Conservation (phyloP, 1,140 invertebrate species). For the Orussus abietinus region DNA sequence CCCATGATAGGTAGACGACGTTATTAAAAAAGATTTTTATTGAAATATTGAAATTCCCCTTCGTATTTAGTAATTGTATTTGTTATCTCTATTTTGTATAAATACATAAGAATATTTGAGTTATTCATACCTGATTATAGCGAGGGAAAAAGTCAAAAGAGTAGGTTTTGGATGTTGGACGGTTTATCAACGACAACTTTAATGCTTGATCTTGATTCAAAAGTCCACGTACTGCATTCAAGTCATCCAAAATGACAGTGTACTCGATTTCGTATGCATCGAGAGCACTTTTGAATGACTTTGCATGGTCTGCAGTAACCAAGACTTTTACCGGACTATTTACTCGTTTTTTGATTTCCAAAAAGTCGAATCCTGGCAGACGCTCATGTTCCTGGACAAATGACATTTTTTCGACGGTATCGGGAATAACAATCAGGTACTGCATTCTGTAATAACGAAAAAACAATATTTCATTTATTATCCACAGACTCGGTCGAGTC, state of each 20-base stretch:
- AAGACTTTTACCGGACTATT: slow-evolving; percentile 26
- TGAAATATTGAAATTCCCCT: not conserved
- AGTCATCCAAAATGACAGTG: slow-evolving; percentile 25
- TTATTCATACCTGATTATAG: slow-evolving; percentile 30
- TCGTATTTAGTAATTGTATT: not conserved
- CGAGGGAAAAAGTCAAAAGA: slow-evolving; percentile 31
- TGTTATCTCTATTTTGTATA: slow-evolving; percentile 5
- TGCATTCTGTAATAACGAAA: slow-evolving; percentile 25
- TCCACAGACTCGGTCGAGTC: too few relatives aligned
- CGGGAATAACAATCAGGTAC: slow-evolving; percentile 22
- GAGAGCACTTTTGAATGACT: slow-evolving; percentile 24
- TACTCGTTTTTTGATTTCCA: slow-evolving; percentile 18
- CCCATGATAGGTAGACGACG: too few relatives aligned
- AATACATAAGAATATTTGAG: slow-evolving; percentile 13
- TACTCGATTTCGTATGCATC: slow-evolving; percentile 23
- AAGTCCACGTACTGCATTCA: too few relatives aligned
- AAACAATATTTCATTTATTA: slow-evolving; percentile 3
- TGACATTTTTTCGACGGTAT: slow-evolving; percentile 16
- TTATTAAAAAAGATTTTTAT: not conserved
- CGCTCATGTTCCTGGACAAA: slow-evolving; percentile 22
- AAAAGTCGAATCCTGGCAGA: slow-evolving; percentile 31
- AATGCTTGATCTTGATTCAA: too few relatives aligned
- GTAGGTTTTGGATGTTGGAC: slow-evolving; percentile 17
- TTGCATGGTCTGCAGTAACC: slow-evolving; percentile 24
- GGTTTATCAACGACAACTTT: slow-evolving; percentile 22